phyloP scores from a whole-genome alignment of 2,888 invertebrate genomes.

The Abrostola tripartita region DNA sequence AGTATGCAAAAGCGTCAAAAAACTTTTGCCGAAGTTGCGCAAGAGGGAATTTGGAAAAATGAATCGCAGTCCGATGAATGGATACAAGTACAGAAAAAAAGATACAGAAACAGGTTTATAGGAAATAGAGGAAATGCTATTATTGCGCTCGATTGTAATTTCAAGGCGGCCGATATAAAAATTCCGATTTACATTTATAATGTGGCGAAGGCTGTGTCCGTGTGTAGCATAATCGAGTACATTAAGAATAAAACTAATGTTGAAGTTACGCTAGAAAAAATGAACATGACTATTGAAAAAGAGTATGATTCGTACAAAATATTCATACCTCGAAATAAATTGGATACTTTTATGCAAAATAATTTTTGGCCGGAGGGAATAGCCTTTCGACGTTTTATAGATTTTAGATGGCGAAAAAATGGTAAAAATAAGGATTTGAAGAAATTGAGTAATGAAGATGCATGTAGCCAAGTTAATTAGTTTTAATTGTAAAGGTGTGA shows the following conservation, averaged over 20 bases:
- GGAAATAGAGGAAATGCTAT: too few relatives aligned
- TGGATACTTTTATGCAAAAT: constrained; percentile 1
- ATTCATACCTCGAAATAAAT: constrained; percentile 1
- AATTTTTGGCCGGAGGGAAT: constrained; percentile 14
- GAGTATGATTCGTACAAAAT: constrained; percentile 3
- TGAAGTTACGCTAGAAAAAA: background rate
- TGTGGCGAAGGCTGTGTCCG: constrained; percentile 11
- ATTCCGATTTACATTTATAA: constrained; percentile 22
- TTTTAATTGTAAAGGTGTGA: constrained; percentile 7
- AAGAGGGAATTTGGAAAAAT: constrained; percentile 1
- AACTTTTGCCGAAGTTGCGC: background rate
- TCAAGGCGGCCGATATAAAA: too few relatives aligned
- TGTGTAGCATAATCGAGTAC: constrained; percentile 10
- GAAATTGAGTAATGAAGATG: background rate
- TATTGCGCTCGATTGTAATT: too few relatives aligned
- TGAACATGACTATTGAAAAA: constrained; percentile 4
- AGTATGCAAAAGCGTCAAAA: background rate
- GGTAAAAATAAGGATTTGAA: background rate
- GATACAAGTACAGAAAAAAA: constrained; percentile 1
- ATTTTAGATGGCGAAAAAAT: background rate
- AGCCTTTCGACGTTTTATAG: constrained; percentile 4
- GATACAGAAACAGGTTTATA: too few relatives aligned
- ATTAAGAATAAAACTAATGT: constrained; percentile 3
- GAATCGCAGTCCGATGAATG: background rate
- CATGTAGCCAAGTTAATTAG: background rate